Evolutionary conservation across 1,140 invertebrate species (phyloP), one percentile per base, ranked within the genome.

Genomic region (Drosophila orosa): DNA sequence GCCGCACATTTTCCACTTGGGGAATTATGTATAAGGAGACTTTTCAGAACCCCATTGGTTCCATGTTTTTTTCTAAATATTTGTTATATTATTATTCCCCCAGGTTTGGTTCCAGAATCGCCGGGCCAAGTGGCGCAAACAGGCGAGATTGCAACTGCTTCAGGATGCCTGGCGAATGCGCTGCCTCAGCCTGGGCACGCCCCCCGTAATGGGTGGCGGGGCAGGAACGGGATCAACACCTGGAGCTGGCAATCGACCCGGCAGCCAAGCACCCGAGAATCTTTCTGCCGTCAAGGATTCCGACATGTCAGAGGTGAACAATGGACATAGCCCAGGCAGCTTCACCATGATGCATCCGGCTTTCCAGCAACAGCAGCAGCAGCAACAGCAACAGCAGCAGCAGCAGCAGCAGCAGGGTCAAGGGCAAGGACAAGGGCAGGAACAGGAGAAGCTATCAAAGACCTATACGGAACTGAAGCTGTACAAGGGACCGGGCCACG

Each of bases 51-150:
- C 10, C 9, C 13, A 5, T 22, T 25, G 8, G 17, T 27, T 5
- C 1, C 24, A 29, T 3, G 8, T 37, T 8, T 24, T 8, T 39
- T 5, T 39, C 0, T 22, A 44, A 55, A 45, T 22, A 45, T n/a
- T 45, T 27, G 1, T 12, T 12, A 12, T 33, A 6, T 31, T 19
- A 15, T 39, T 12, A 27, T 17, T 3, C 3, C 8, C 54, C 8
- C 54, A 96, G 96, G 96, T 97, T n/a, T 97, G 96, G 96, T 97
- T 97, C 92, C 96, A 97, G 93, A 97, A 97, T 86, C 93, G 96
- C n/a, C 93, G 96, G 56, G 96, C 96, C 12, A 97, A 97, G 90
- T 97, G 96, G 96, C 94, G 96, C 31, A 97, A 97, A 84, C 96
- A 97, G 86, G 96, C 97, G 2, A 93, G 97, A 15, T 92, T 98